Evolutionary conservation across 2,113 vertebrate species (phyloP).

Genomic region (Macrotis lagotis): DNA sequence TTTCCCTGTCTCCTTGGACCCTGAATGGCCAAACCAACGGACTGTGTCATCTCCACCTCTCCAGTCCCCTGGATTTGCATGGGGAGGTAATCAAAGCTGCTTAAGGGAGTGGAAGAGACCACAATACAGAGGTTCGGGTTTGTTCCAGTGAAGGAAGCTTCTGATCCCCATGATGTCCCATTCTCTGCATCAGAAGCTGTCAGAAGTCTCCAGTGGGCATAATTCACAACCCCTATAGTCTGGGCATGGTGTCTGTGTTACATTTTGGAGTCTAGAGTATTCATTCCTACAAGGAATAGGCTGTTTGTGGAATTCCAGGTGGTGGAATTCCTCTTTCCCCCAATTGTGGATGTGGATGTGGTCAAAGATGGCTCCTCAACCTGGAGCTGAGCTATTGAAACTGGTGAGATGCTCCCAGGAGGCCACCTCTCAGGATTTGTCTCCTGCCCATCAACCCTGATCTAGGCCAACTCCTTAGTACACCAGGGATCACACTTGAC

Average conservation of each 20-base stretch:
- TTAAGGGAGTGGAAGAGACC: no score
- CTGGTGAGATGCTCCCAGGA: not conserved
- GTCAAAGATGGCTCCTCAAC: not conserved
- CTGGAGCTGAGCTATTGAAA: not conserved
- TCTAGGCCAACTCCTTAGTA: not conserved
- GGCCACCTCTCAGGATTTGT: not conserved
- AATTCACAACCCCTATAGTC: no score
- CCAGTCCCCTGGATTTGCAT: not conserved
- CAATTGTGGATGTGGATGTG: rapidly evolving
- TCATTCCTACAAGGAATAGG: not conserved
- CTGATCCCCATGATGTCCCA: not conserved
- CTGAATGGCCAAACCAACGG: not conserved
- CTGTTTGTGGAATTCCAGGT: not conserved
- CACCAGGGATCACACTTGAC: rapidly evolving
- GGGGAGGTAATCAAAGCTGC: no score
- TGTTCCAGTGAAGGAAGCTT: not conserved
- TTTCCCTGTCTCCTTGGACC: not conserved
- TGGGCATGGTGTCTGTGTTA: not conserved
- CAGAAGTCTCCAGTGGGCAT: no score
- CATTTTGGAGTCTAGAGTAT: not conserved
- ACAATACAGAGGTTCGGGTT: rapidly evolving
- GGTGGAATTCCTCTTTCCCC: not conserved
- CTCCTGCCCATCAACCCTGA: not conserved
- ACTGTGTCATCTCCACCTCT: no score
- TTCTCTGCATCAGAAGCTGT: not conserved